Evolutionary conservation across 2,113 vertebrate genomes (phyloP).

Genomic region (Ciconia stormi): DNA sequence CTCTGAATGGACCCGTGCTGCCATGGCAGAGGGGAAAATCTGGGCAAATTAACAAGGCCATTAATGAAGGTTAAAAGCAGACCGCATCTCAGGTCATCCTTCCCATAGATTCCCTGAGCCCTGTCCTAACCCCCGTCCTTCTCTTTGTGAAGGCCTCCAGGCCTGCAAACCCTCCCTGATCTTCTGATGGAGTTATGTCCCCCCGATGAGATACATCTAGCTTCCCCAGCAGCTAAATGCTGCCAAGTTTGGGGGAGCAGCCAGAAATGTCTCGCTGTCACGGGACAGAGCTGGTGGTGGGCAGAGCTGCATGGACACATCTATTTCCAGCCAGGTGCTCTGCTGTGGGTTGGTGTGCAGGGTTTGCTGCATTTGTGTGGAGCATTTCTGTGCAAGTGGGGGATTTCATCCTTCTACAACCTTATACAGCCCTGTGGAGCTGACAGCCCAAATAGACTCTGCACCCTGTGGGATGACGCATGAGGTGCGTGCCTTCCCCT

Average conservation of each 20-base stretch:
- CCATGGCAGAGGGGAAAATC: neutral
- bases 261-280: neutral
- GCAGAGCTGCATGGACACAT: neutral
- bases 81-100: neutral
- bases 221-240: neutral
- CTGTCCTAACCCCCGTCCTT: neutral
- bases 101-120: neutral
- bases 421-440: neutral
- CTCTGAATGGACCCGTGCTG: fast-evolving
- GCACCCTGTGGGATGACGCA: fast-evolving
- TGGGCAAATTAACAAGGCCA: neutral
- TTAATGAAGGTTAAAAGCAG: neutral
- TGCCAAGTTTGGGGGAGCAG: neutral
- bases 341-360: neutral
- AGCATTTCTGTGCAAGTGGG: neutral
- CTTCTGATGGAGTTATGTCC: neutral
- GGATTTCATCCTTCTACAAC: neutral
- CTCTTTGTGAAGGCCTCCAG: neutral
- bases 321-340: neutral
- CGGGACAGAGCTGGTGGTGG: neutral
- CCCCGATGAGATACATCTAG: neutral
- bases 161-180: neutral
- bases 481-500: neutral
- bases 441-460: neutral
- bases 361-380: neutral